Conservation (phyloP, 2,888 invertebrate species). For the Mythimna impura region DNA sequence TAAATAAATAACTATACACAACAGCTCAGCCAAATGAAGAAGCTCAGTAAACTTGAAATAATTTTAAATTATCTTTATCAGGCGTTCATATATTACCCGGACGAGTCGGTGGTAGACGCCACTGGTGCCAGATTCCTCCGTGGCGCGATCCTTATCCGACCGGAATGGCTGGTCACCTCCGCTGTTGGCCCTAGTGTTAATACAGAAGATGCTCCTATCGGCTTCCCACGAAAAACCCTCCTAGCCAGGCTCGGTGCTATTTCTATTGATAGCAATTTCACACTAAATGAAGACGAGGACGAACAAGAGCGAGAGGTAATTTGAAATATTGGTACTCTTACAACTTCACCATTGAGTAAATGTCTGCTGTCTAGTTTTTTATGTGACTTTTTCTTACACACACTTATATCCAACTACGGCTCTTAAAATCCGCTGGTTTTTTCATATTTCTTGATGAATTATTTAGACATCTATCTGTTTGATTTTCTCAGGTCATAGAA, state of each 20-base stretch:
- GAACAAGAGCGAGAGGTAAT: conserved; percentile 86
- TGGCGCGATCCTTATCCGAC: conserved; percentile 78
- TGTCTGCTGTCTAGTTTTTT: neutral
- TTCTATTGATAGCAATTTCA: conserved; percentile 77
- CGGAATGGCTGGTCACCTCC: conserved; percentile 81
- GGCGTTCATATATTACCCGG: conserved; percentile 85
- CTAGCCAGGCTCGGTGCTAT: conserved; percentile 83
- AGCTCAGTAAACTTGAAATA: neutral
- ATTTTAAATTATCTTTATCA: conserved; percentile 56
- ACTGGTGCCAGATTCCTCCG: conserved; percentile 76
- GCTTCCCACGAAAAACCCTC: conserved; percentile 82
- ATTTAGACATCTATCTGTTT: neutral
- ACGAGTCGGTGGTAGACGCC: conserved; percentile 76
- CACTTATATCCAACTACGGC: neutral
- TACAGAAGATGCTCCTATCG: conserved; percentile 66
- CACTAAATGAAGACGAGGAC: conserved; percentile 84
- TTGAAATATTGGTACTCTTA: neutral
- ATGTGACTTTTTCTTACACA: neutral
- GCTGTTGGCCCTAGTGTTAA: conserved; percentile 71
- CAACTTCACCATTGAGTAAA: neutral
- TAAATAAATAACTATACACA: no score
- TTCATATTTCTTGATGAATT: neutral
- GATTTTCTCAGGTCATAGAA: conserved; percentile 77
- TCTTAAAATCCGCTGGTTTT: neutral
- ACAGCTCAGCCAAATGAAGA: no score